A percentile compares a stretch with the other conserved stretches of the same genome.
phyloP scores from a whole-genome alignment of 2,888 invertebrate genomes.

The Chydorus sphaericus region DNA sequence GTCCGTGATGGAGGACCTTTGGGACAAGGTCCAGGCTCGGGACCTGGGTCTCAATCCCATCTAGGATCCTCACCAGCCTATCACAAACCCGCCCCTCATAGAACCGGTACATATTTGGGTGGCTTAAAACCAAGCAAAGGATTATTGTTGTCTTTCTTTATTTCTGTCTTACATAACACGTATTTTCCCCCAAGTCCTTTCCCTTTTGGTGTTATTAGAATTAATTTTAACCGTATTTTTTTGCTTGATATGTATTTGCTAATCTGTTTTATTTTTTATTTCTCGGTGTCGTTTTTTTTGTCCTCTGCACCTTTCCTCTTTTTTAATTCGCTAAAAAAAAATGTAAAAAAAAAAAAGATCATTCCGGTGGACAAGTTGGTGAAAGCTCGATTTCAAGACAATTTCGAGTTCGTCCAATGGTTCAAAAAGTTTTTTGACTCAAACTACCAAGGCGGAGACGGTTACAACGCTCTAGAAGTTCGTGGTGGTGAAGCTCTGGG shows the following conservation, averaged over 20 bases:
- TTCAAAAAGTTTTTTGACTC: slow-evolving; percentile 99
- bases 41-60: slow-evolving; percentile 22
- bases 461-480: slow-evolving; percentile 73
- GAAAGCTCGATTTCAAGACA: slow-evolving; percentile 98
- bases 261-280: neutral
- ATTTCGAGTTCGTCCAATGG: slow-evolving; percentile 99
- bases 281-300: neutral
- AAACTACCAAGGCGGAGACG: slow-evolving; percentile 72
- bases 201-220: too few relatives aligned
- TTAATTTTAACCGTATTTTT: too few relatives aligned
- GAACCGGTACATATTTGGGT: neutral
- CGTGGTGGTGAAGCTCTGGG: slow-evolving; percentile 77
- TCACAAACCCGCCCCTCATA: slow-evolving; percentile 3
- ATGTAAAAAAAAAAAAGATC: slow-evolving; percentile 44
- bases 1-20: slow-evolving; percentile 69
- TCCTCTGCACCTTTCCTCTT: slow-evolving; percentile 15
- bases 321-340: slow-evolving; percentile 20
- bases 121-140: neutral
- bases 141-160: neutral
- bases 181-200: too few relatives aligned
- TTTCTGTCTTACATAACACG: neutral
- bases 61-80: slow-evolving; percentile 1
- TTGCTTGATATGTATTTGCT: neutral
- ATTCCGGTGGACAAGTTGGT: slow-evolving; percentile 87
- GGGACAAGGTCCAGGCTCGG: slow-evolving; percentile 42